phyloP scores from a whole-genome alignment of 2,797 vertebrate genomes.

The Tapirus indicus region DNA sequence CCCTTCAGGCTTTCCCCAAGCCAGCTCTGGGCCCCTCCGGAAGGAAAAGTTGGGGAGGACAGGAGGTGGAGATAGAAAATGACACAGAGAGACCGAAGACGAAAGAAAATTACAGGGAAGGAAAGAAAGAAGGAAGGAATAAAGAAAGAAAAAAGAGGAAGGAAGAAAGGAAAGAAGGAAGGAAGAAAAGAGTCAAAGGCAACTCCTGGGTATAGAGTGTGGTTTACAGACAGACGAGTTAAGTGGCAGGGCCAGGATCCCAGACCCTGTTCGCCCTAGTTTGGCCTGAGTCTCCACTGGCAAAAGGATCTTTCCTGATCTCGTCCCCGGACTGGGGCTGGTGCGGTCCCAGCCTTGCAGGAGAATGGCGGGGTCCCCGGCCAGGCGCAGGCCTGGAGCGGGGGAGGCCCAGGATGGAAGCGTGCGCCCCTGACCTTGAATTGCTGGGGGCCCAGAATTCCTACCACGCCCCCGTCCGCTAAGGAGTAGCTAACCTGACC shows the following conservation, averaged over 20 bases:
- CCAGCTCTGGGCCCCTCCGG: background rate
- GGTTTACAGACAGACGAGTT: background rate
- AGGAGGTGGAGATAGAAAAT: background rate
- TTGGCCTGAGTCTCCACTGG: background rate
- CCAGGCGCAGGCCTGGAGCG: background rate
- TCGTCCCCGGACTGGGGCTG: background rate
- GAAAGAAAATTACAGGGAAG: background rate
- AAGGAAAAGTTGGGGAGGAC: background rate
- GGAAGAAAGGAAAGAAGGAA: background rate
- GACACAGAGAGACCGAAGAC: background rate
- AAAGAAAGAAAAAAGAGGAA: background rate
- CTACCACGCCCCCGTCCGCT: slow-evolving; percentile 85
- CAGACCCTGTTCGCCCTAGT: background rate
- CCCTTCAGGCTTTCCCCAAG: background rate
- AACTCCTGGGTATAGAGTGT: background rate
- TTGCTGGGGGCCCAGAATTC: slow-evolving; percentile 84
- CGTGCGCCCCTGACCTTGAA: slow-evolving; percentile 90
- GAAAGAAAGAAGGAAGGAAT: background rate
- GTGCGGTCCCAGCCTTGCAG: background rate
- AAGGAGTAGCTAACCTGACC: slow-evolving; percentile 78
- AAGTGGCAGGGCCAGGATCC: slow-evolving; percentile 42
- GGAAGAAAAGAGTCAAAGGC: background rate
- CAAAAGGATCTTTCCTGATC: background rate
- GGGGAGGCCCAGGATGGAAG: background rate
- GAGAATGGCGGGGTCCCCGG: background rate